A percentile compares a stretch with the other conserved stretches of the same genome.
These are phyloP conservation scores for Antechinus flavipes DNA, from an alignment of 2,113 vertebrate genomes.

Conservation along the genomic window DNA sequence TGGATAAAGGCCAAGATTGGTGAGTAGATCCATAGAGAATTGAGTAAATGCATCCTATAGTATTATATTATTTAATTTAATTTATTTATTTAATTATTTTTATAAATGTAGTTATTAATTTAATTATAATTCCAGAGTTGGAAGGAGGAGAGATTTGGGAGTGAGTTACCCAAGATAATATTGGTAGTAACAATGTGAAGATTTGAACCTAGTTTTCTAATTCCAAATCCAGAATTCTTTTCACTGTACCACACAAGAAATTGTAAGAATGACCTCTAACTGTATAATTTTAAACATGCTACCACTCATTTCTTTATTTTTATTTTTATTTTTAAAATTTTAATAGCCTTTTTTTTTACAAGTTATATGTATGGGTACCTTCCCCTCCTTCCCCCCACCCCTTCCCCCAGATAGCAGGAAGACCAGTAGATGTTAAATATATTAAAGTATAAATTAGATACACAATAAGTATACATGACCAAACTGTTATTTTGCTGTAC, in stretches of 20 bases:
- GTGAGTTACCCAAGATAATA: not conserved
- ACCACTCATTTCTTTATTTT: not conserved
- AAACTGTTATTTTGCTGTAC: too few species aligned
- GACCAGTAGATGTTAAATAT: too few species aligned
- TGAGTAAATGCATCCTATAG: not conserved
- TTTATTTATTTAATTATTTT: too few species aligned
- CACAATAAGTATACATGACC: too few species aligned
- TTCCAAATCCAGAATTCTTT: not conserved
- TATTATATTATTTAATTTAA: not conserved
- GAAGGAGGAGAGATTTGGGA: not conserved
- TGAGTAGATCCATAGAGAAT: not conserved
- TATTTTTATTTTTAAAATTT: too few species aligned
- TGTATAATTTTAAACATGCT: not conserved
- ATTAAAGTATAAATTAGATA: too few species aligned
- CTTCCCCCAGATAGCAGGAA: too few species aligned
- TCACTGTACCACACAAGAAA: not conserved
- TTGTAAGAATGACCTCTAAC: not conserved
- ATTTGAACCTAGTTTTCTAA: not conserved
- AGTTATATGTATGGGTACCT: too few species aligned
- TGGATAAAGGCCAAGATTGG: not conserved
- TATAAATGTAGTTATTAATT: not conserved
- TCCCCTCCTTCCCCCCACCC: too few species aligned
- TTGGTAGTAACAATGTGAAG: not conserved
- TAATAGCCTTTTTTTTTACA: too few species aligned
- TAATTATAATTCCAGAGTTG: not conserved